A percentile compares a stretch with the other conserved stretches of the same genome.
These are phyloP conservation scores for Drosophila watanabei DNA, from an alignment of 1,140 invertebrate species.

Conservation along the genomic window DNA sequence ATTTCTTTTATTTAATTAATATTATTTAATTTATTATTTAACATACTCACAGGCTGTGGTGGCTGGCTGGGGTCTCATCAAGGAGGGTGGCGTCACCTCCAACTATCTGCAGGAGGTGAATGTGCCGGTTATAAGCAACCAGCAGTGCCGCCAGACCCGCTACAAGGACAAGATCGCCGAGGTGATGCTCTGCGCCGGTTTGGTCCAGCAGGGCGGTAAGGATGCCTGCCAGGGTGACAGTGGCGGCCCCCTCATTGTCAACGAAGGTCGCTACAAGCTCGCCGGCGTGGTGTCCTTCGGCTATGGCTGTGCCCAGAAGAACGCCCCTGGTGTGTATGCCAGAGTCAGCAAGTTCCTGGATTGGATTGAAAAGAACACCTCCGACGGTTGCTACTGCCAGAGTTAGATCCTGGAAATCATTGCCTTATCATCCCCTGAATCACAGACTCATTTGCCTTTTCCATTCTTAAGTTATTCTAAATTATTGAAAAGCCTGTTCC, in stretches of 20 bases:
- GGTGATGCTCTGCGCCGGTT: constrained; percentile 96
- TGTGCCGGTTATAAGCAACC: constrained; percentile 95
- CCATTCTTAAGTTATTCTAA: constrained; percentile 72
- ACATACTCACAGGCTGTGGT: constrained; percentile 89
- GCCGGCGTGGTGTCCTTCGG: constrained; percentile 92
- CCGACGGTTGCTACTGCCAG: constrained; percentile 76
- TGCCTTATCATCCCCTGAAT: neutral
- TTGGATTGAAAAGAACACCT: constrained; percentile 87
- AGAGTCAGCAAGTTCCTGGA: constrained; percentile 89
- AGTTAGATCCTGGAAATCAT: constrained; percentile 26
- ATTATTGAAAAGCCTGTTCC: constrained; percentile 59
- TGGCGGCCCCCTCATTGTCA: constrained; percentile 78
- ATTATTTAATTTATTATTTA: neutral
- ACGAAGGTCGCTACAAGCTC: constrained; percentile 75
- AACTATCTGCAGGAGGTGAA: constrained; percentile 93
- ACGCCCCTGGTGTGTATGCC: constrained; percentile 92
- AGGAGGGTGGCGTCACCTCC: constrained; percentile 93
- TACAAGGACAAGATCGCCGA: constrained; percentile 96
- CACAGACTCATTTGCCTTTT: neutral
- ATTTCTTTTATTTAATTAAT: neutral
- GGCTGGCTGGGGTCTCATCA: constrained; percentile 95
- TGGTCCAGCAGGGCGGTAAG: constrained; percentile 94
- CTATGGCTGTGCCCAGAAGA: constrained; percentile 90
- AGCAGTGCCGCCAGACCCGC: constrained; percentile 92
- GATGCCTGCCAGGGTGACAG: constrained; percentile 93